These are phyloP conservation scores for Dryocosmus kuriphilus DNA, from an alignment of 2,888 invertebrate genomes.

Conservation along the genomic window DNA sequence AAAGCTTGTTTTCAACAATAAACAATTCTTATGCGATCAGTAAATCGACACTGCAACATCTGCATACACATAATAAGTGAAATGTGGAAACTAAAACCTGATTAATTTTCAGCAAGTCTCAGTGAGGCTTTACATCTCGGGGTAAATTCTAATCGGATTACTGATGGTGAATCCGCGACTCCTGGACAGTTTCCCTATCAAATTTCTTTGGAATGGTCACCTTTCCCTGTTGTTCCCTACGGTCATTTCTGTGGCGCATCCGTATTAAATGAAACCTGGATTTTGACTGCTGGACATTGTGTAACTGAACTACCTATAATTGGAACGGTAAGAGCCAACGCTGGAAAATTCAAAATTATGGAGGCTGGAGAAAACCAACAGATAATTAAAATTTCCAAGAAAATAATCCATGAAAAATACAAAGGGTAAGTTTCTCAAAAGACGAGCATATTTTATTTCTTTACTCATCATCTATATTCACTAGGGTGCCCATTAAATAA, in stretches of 20 bases:
- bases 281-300: slow-evolving; percentile 60
- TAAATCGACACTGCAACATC: too few relatives aligned
- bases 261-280: slow-evolving; percentile 50
- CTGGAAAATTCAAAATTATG: slow-evolving; percentile 48
- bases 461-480: not conserved
- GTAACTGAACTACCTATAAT: slow-evolving; percentile 41
- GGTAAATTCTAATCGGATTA: not conserved
- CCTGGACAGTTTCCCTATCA: slow-evolving; percentile 55
- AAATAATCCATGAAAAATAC: slow-evolving; percentile 46
- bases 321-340: slow-evolving; percentile 50
- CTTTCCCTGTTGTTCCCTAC: not conserved
- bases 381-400: not conserved
- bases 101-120: not conserved
- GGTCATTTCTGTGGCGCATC: slow-evolving; percentile 54
- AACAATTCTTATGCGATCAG: too few relatives aligned
- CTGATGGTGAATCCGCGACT: slow-evolving; percentile 44
- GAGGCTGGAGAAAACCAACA: slow-evolving; percentile 37
- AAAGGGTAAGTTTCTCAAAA: slow-evolving; percentile 41
- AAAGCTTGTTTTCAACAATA: too few relatives aligned
- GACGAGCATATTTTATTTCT: not conserved
- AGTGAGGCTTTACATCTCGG: not conserved
- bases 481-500: too few relatives aligned
- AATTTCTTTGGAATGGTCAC: slow-evolving; percentile 47
- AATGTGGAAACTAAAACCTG: not conserved
- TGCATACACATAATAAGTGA: too few relatives aligned